Conservation (phyloP, 2,797 vertebrate species). For the Oreortyx pictus region DNA sequence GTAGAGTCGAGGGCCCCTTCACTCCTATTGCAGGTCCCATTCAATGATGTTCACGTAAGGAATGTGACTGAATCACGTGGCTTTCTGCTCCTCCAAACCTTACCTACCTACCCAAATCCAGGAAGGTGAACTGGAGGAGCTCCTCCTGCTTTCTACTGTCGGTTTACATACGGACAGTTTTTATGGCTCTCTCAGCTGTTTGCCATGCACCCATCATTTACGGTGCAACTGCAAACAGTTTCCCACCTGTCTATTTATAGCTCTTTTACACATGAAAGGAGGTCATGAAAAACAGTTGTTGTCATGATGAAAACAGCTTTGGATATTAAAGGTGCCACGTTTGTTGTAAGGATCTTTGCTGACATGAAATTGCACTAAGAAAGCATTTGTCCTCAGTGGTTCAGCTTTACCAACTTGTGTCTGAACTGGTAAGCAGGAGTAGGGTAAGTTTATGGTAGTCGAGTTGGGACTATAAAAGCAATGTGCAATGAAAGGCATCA, state of each 20-base stretch:
- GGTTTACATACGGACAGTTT: not conserved
- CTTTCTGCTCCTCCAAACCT: not conserved
- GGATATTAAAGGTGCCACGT: not conserved
- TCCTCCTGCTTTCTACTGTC: not conserved
- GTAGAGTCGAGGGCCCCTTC: not conserved
- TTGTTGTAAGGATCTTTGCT: not conserved
- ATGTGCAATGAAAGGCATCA: not conserved
- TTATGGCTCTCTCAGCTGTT: not conserved
- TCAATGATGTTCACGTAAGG: not conserved
- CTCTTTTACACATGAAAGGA: not conserved
- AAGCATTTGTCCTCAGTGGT: not conserved
- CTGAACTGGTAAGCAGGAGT: not conserved
- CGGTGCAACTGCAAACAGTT: constrained; percentile 27
- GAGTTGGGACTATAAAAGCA: constrained; percentile 19
- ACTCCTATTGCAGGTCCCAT: not conserved
- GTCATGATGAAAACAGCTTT: not conserved
- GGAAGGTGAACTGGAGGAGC: not conserved
- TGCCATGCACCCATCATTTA: not conserved
- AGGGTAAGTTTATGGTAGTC: constrained; percentile 17
- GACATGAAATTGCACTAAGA: not conserved
- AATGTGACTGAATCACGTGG: not conserved
- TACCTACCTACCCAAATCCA: not conserved
- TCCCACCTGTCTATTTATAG: constrained; percentile 20
- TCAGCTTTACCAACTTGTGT: not conserved
- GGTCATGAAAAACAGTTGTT: not conserved